Percentiles rank a stretch among this genome's conserved stretches.
Evolutionary conservation across 2,888 invertebrate species (phyloP).

Genomic region (Drosophila histrio): DNA sequence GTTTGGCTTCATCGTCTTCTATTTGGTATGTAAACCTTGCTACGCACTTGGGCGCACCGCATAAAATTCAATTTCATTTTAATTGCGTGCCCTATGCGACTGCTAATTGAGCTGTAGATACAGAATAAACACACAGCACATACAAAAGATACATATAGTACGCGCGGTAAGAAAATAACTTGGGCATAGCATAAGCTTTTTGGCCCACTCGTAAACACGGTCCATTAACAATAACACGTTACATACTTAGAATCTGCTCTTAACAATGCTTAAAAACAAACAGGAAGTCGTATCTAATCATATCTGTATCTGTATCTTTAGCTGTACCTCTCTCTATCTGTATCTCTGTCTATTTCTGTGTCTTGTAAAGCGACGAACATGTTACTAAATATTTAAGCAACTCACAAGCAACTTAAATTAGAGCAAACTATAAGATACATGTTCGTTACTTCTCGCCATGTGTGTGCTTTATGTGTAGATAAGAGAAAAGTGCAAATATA

Average conservation of each 20-base stretch:
- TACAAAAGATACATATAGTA: conserved; percentile 2
- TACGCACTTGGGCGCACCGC: conserved; percentile 65
- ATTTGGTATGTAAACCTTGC: conserved; percentile 44
- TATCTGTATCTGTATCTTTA: conserved; percentile 54
- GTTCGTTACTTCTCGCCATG: conserved; percentile 14
- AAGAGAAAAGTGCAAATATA: conserved; percentile 73
- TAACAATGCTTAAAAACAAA: conserved; percentile 50
- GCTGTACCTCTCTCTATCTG: conserved; percentile 34
- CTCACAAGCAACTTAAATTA: conserved; percentile 60
- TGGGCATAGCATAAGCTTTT: conserved; percentile 41
- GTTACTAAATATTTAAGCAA: conserved; percentile 78
- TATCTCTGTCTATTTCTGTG: conserved; percentile 3
- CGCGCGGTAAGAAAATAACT: conserved; percentile 10
- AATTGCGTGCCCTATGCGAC: conserved; percentile 71
- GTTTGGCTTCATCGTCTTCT: conserved; percentile 10
- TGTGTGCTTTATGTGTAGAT: conserved; percentile 38
- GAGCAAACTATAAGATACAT: conserved; percentile 66
- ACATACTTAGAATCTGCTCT: conserved; percentile 35
- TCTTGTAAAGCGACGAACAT: conserved; percentile 47
- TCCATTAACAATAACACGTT: conserved; percentile 63
- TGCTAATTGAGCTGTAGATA: conserved; percentile 68
- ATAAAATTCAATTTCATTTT: conserved; percentile 77
- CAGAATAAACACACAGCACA: conserved; percentile 27
- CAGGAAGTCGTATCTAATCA: conserved; percentile 77
- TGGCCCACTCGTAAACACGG: conserved; percentile 53